Base-by-base conservation (phyloP, 2,113 vertebrate species). In the Ceyx cyanopectus region DNA sequence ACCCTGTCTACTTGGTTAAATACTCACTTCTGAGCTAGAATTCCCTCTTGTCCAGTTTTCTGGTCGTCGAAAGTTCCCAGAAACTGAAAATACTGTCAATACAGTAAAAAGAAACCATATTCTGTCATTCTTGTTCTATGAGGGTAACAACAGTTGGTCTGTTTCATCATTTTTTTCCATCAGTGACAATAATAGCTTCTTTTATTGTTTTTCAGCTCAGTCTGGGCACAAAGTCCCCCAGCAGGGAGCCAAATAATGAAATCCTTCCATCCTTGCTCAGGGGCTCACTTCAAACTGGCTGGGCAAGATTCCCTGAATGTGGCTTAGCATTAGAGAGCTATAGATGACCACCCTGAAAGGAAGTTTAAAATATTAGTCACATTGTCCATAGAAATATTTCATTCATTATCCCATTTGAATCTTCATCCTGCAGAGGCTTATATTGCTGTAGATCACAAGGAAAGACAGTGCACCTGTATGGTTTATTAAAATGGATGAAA, bases 81-180 rank as follows among this genome's bases (percentile, higher is more conserved):
- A 92, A 94, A 91, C 32, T 40, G 67, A 85, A 92, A 89, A 69
- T 41, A 74, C 45, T 73, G 60, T 63, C 63, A 90, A 56, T 89
- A 66, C 5, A 62, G 20, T 81, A 73, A 89, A 94, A 94, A 82
- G 34, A 81, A 43, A 62, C 5, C 23, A 26, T 32, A 85, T 69
- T 85, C 19, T 62, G 10, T 82, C 62, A 62, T 82, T 89, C 23
- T 89, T 72, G 4, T 79, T 82, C 75, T 89, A 7, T 54, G 14
- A 91, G 30, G 6, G 43, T 54, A 85, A 81, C 78, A 80, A 69
- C 24, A 48, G 50, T 85, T 65, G 30, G 30, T 62, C 70, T 91
- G 63, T n/a, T 94, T 85, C 74, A 87, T 91, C 60, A 40, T 87
- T 76, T 87, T 87, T 91, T 95, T 89, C 89, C 90, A 91, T 48